Evolutionary conservation across 1,140 invertebrate genomes (phyloP).

Genomic region (Bicyclus anynana): DNA sequence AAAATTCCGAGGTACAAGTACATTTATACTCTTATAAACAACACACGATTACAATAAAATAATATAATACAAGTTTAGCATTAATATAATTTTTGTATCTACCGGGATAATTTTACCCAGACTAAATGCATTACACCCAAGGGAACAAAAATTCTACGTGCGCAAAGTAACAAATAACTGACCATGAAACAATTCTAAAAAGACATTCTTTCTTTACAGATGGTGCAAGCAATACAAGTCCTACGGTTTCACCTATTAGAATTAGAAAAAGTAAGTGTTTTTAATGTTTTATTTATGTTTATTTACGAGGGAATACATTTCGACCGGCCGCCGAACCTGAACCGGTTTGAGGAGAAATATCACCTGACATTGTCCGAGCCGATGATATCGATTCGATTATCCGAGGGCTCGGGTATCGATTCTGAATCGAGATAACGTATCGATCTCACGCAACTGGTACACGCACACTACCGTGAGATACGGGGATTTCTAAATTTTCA

Average conservation of each 20-base stretch:
- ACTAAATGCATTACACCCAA: background rate
- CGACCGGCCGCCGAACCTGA: conserved; percentile 22
- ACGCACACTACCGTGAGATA: conserved; percentile 11
- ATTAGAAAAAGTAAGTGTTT: conserved; percentile 98
- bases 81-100: too few relatives aligned
- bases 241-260: conserved; percentile 99
- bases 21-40: too few relatives aligned
- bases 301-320: conserved; percentile 46
- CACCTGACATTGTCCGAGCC: conserved; percentile 42
- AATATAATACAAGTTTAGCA: too few relatives aligned
- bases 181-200: conserved; percentile 17
- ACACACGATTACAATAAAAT: too few relatives aligned
- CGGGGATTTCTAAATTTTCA: background rate
- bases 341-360: conserved; percentile 60
- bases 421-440: conserved; percentile 58
- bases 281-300: conserved; percentile 33
- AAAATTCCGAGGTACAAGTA: too few relatives aligned
- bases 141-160: background rate
- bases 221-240: conserved; percentile 99
- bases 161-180: too few relatives aligned
- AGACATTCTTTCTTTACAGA: conserved; percentile 86
- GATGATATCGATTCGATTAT: conserved; percentile 60
- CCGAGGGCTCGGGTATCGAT: conserved; percentile 43
- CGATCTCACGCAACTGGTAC: conserved; percentile 35
- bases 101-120: too few relatives aligned